Percentiles rank a stretch among this genome's conserved stretches.
phyloP scores from a whole-genome alignment of 2,113 vertebrate genomes.

The crab-eating macaque (Macaca fascicularis) region T2T-MFA8v1.1 NC_088395.1:117648001-117648500 shows the following conservation, averaged over 20 bases:
- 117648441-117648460: background rate
- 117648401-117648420: conserved; percentile 43
- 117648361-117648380: background rate
- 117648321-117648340: background rate
- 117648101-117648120: background rate
- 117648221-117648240: conserved; percentile 2
- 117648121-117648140: background rate
- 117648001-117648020: background rate
- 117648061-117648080: background rate
- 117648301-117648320: background rate
- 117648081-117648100: background rate
- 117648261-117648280: background rate
- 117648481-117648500: conserved; percentile 55
- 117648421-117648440: conserved; percentile 35
- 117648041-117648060: conserved; percentile 24
- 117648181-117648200: background rate
- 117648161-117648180: background rate
- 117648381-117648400: conserved; percentile 2
- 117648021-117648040: background rate
- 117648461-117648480: background rate
- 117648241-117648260: background rate
- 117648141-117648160: conserved; percentile 1
- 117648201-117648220: background rate
- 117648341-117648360: conserved; percentile 37
- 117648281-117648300: conserved; percentile 1